Evolutionary conservation across 2,797 vertebrate genomes (phyloP), one percentile per base, ranked within the genome.

Genomic region (Muscicapa comitata): DNA sequence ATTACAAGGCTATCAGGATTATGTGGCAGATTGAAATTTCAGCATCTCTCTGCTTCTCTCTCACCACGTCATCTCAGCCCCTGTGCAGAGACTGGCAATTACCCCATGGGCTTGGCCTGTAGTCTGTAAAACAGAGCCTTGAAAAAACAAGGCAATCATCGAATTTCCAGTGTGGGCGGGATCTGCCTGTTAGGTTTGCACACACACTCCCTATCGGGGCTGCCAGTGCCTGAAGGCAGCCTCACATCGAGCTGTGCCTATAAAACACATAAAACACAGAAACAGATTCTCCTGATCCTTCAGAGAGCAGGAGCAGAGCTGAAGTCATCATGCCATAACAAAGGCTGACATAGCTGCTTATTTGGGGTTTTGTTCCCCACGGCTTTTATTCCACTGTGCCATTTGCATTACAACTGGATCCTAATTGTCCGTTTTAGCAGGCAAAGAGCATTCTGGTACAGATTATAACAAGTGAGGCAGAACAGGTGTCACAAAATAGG

Each of bases 381-480:
- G 1, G 74, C 48, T 89, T 92, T 73, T 74, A 85, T 77, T 74
- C 71, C 61, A n/a, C 50, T 5, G 0, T 77, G 86, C 20, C 15
- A 76, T 88, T 57, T 77, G 90, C 88, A 88, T 94, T 37, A 85
- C 74, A 82, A 58, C 78, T 23, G 75, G 45, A 70, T 83, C 78
- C 88, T 76, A 48, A 73, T 55, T 75, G 94, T 92, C 81, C 75
- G 7, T 83, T 87, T 77, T 16, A 74, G 90, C 62, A 70, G 62
- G 90, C 74, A 82, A 88, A 82, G 81, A 92, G 88, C 91, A 86
- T 83, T 94, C 93, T 93, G 95, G 91, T 89, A 29, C 84, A 95
- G 96, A 86, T 93, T 58, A 63, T 26, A 80, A 59, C 4, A 29
- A 0, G 0, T 0, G 31, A 95, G 88, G 70, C 40, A 57, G 55